A percentile compares a stretch with the other conserved stretches of the same genome.
Conservation (phyloP, 1,140 invertebrate genomes). For the Drosophila nikananu region DNA sequence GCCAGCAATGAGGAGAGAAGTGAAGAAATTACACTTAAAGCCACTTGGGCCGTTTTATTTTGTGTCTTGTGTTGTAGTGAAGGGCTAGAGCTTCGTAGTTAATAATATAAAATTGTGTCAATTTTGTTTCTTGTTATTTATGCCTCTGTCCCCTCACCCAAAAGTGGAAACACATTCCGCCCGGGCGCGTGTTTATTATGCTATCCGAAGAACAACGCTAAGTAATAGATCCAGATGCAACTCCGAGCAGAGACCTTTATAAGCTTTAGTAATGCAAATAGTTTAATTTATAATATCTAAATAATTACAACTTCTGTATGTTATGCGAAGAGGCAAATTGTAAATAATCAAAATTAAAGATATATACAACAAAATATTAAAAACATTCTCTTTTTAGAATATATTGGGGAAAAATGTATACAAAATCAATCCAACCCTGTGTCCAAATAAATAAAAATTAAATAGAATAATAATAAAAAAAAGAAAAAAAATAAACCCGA, state of each 20-base stretch:
- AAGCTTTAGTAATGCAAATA: slow-evolving; percentile 76
- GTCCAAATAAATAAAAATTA: not conserved
- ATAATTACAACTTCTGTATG: slow-evolving; percentile 72
- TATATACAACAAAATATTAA: slow-evolving; percentile 53
- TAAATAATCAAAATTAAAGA: slow-evolving; percentile 72
- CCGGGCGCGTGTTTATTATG: slow-evolving; percentile 35
- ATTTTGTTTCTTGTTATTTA: slow-evolving; percentile 54
- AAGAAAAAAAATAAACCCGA: slow-evolving; percentile 46
- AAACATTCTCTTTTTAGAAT: not conserved
- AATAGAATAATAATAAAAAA: not conserved
- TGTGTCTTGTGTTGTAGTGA: slow-evolving; percentile 39
- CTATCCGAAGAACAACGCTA: slow-evolving; percentile 24
- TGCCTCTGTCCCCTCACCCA: slow-evolving; percentile 10
- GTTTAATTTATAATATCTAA: slow-evolving; percentile 71
- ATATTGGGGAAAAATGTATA: not conserved
- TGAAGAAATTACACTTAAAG: slow-evolving; percentile 11
- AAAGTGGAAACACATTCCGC: slow-evolving; percentile 44
- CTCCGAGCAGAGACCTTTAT: slow-evolving; percentile 41
- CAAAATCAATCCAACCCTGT: not conserved
- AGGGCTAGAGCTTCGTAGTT: slow-evolving; percentile 17
- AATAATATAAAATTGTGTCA: slow-evolving; percentile 49
- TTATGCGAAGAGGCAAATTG: slow-evolving; percentile 70
- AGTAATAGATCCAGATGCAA: slow-evolving; percentile 31
- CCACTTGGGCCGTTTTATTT: slow-evolving; percentile 25
- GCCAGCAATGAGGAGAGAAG: slow-evolving; percentile 65